phyloP scores from a whole-genome alignment of 1,140 invertebrate species.

The Pantala flavescens region DNA sequence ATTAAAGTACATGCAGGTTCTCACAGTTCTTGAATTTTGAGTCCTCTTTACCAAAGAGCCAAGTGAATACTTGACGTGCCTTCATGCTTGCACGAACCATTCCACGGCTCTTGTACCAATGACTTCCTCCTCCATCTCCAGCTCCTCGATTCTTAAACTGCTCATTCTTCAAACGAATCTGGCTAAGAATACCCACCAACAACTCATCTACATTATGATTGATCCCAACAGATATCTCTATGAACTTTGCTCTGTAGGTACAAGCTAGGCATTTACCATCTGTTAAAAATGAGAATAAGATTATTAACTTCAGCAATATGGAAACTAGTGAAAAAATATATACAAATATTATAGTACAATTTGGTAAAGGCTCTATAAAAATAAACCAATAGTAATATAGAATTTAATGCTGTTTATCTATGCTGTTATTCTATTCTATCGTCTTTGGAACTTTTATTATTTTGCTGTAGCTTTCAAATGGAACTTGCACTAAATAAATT shows the following conservation, averaged over 20 bases:
- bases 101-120: conserved; percentile 73
- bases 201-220: conserved; percentile 85
- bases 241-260: conserved; percentile 75
- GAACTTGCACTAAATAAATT: no score
- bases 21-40: conserved; percentile 85
- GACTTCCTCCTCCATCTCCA: conserved; percentile 38
- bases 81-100: conserved; percentile 77
- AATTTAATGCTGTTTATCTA: no score
- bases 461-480: no score
- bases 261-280: conserved; percentile 79
- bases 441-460: no score
- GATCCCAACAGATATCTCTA: conserved; percentile 80
- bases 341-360: not conserved
- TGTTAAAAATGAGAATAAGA: conserved; percentile 35
- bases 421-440: no score
- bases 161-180: conserved; percentile 65
- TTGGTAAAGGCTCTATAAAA: no score
- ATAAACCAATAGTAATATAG: no score
- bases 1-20: conserved; percentile 71
- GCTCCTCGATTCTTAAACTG: conserved; percentile 35
- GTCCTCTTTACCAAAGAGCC: conserved; percentile 81
- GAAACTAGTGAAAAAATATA: not conserved
- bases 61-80: conserved; percentile 76
- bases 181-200: conserved; percentile 66
- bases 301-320: not conserved